Evolutionary conservation across 2,888 invertebrate genomes (phyloP).

Genomic region (Philereme transversata): DNA sequence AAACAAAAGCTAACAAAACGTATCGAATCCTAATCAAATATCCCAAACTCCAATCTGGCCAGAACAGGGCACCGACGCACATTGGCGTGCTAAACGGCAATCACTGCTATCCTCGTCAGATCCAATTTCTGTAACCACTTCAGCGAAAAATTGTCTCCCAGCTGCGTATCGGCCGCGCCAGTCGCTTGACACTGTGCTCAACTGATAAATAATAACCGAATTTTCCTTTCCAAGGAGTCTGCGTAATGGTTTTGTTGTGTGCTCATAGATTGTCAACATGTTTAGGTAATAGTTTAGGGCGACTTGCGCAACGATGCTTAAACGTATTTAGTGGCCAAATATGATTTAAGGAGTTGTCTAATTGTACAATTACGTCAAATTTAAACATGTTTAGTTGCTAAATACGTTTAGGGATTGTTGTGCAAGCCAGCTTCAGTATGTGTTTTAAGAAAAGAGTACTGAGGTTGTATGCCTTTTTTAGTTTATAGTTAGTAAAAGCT

Average conservation of each 20-base stretch:
- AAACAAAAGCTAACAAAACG: constrained; percentile 10
- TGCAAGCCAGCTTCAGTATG: no score
- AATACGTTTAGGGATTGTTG: no score
- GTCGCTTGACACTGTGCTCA: constrained; percentile 44
- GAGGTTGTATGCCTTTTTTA: no score
- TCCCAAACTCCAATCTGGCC: constrained; percentile 21
- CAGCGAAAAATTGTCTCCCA: constrained; percentile 82
- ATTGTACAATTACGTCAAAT: no score
- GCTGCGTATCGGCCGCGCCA: constrained; percentile 63
- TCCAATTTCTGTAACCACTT: constrained; percentile 79
- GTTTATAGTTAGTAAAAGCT: no score
- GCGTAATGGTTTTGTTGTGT: constrained; percentile 21
- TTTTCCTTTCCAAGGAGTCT: constrained; percentile 40
- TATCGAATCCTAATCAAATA: constrained; percentile 25
- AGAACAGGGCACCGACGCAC: constrained; percentile 36
- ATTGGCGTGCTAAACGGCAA: constrained; percentile 59
- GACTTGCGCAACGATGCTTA: no score
- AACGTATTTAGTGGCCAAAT: no score
- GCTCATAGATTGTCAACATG: no score
- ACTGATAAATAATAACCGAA: constrained; percentile 48
- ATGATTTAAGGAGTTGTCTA: no score
- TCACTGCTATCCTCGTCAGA: constrained; percentile 63
- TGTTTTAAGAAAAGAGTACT: no score
- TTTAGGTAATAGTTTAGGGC: neutral
- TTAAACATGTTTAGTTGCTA: no score